Percentiles rank a stretch among this genome's conserved stretches.
Evolutionary conservation across 2,113 vertebrate genomes (phyloP).

Genomic region (Anhinga anhinga): DNA sequence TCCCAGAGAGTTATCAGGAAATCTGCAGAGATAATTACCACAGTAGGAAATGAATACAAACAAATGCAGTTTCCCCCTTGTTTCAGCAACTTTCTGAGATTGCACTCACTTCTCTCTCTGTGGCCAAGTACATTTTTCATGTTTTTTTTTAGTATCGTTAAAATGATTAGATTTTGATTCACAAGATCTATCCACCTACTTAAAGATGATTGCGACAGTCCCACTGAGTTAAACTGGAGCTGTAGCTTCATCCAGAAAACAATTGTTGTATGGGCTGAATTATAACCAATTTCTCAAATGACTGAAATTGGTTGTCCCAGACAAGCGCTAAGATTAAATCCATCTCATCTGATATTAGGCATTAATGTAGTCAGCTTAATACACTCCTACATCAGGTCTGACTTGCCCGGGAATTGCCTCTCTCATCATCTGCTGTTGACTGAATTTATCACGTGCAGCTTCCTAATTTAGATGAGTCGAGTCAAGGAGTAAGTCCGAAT

Average conservation of each 20-base stretch:
- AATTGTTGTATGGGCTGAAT: neutral
- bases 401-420: neutral
- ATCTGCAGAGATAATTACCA: neutral
- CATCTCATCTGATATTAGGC: neutral
- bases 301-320: neutral
- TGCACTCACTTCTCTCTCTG: neutral
- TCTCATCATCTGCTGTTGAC: neutral
- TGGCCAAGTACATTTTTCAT: neutral
- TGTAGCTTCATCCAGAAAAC: neutral
- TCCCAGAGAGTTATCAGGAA: neutral
- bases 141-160: neutral
- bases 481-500: neutral
- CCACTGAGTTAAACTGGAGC: neutral
- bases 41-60: neutral
- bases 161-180: neutral
- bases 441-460: neutral
- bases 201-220: neutral
- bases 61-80: neutral
- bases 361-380: neutral
- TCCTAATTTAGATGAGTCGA: neutral
- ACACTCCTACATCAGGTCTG: neutral
- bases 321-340: neutral
- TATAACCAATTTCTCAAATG: neutral
- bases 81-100: neutral
- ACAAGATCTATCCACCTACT: neutral